phyloP scores from a whole-genome alignment of 2,888 invertebrate species.

The Rhodophaea formosa region DNA sequence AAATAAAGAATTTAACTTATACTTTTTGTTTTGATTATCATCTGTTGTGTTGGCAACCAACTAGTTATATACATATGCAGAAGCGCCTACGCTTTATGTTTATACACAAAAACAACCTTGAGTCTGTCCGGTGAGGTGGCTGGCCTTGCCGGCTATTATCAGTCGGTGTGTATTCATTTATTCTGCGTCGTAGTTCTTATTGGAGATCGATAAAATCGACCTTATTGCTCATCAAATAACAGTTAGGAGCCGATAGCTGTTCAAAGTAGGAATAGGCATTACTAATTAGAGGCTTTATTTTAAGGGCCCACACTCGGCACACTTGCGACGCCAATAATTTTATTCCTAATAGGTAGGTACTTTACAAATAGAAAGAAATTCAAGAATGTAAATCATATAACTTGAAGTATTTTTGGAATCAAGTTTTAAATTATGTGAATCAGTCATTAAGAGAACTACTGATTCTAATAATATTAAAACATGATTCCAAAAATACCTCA shows the following conservation, averaged over 20 bases:
- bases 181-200: slow-evolving; percentile 39
- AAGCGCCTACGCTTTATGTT: slow-evolving; percentile 47
- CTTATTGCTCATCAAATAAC: not conserved
- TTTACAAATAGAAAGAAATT: no score
- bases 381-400: no score
- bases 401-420: no score
- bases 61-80: slow-evolving; percentile 28
- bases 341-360: no score
- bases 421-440: no score
- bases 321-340: no score
- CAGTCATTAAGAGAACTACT: no score
- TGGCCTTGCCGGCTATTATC: slow-evolving; percentile 50
- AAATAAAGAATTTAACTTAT: slow-evolving; percentile 56
- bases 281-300: not conserved
- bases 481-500: no score
- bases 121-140: slow-evolving; percentile 45
- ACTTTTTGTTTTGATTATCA: slow-evolving; percentile 39
- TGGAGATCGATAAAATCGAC: not conserved
- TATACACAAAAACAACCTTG: slow-evolving; percentile 79
- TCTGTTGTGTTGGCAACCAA: slow-evolving; percentile 28
- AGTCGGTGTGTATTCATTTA: slow-evolving; percentile 26
- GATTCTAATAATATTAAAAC: no score
- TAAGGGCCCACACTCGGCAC: no score
- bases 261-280: not conserved
- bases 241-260: not conserved